These are phyloP conservation scores for Epizoanthus stellaris DNA, from an alignment of 92 coral and sea anemone species.

Conservation along the genomic window DNA sequence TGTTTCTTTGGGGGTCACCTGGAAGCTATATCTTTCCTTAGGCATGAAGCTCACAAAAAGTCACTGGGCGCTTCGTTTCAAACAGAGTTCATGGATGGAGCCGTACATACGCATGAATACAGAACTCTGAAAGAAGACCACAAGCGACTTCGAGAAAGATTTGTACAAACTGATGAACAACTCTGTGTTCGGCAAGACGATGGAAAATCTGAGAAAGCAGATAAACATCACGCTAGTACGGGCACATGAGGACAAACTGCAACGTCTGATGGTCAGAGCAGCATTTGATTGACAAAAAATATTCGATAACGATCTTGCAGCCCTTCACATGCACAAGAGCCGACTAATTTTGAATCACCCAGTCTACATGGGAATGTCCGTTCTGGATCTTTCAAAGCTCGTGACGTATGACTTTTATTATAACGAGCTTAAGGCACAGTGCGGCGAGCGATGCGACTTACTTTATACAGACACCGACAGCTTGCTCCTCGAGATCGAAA, in stretches of 20 bases:
- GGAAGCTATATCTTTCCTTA: not conserved
- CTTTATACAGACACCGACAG: constrained; percentile 16
- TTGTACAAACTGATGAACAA: not conserved
- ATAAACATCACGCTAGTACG: no score
- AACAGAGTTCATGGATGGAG: not conserved
- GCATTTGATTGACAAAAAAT: not conserved
- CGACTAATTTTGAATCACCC: not conserved
- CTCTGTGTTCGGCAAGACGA: not conserved
- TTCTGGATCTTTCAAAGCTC: no score
- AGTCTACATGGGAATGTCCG: not conserved
- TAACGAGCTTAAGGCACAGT: not conserved
- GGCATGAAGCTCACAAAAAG: not conserved
- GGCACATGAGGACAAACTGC: no score
- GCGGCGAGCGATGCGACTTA: not conserved
- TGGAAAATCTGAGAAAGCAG: not conserved
- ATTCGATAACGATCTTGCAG: not conserved
- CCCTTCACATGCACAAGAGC: not conserved
- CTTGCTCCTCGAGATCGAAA: not conserved
- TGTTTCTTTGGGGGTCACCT: not conserved
- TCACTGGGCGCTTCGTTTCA: not conserved
- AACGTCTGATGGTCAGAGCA: no score
- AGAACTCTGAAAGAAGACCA: not conserved
- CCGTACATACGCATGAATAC: not conserved
- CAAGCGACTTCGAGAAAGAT: not conserved
- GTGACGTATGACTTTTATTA: not conserved